Conservation (phyloP, 2,113 vertebrate species). For the Ochotona princeps region DNA sequence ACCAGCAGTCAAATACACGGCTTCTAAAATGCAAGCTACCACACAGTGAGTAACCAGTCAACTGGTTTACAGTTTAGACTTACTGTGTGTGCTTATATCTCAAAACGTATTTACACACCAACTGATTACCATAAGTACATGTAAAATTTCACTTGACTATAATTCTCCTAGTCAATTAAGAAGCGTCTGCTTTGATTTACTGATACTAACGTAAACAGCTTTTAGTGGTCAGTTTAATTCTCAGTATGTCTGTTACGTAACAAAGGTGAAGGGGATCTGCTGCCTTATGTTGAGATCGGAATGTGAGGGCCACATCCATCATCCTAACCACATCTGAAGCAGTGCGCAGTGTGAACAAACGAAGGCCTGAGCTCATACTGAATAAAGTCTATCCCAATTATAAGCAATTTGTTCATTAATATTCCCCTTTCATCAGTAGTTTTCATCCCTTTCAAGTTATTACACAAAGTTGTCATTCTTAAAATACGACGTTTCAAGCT, state of each 20-base stretch:
- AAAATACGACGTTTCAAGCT: background rate
- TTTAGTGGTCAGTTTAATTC: no score
- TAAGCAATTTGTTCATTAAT: background rate
- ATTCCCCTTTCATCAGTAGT: background rate
- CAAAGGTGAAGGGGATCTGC: background rate
- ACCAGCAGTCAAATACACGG: background rate
- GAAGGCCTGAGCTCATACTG: background rate
- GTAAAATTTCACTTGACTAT: background rate
- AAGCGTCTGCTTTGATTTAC: background rate
- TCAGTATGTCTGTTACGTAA: background rate
- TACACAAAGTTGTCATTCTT: background rate
- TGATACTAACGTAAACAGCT: background rate
- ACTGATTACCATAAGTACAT: background rate
- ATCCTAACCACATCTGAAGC: background rate
- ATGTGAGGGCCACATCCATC: background rate
- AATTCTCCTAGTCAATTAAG: background rate
- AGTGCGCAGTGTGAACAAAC: background rate
- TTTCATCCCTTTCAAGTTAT: slow-evolving; percentile 35
- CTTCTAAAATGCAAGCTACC: background rate
- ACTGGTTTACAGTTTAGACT: background rate
- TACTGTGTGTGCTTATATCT: background rate
- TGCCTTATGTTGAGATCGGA: background rate
- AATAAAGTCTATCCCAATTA: background rate
- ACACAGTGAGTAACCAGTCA: background rate
- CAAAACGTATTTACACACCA: background rate